These are phyloP conservation scores for Cynopterus brachyotis DNA, from an alignment of 2,113 vertebrate genomes.

Conservation along the genomic window DNA sequence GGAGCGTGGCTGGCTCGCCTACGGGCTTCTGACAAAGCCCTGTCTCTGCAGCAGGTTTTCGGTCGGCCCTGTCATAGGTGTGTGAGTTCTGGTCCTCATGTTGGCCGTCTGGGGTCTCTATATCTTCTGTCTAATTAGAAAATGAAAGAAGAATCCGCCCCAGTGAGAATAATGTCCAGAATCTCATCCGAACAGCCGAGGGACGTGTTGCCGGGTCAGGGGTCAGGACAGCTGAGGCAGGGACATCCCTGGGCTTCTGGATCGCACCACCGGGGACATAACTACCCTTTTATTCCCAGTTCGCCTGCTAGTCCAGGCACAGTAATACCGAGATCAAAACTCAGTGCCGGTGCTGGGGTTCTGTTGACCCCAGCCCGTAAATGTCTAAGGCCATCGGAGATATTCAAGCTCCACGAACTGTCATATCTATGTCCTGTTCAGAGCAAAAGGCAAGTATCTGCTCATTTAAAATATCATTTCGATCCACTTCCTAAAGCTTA, in stretches of 20 bases:
- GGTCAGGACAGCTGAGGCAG: neutral
- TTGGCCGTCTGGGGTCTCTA: neutral
- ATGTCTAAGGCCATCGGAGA: neutral
- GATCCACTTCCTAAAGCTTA: neutral
- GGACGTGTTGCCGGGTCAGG: too few species aligned
- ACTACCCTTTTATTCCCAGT: neutral
- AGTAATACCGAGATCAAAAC: neutral
- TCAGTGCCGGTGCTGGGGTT: too few species aligned
- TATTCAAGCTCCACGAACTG: neutral
- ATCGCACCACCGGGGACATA: neutral
- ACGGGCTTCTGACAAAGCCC: neutral
- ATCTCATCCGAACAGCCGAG: neutral
- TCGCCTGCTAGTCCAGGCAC: neutral
- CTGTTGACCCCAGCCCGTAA: neutral
- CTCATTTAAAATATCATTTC: neutral
- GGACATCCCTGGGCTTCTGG: neutral
- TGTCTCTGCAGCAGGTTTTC: neutral
- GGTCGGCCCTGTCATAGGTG: rapidly evolving
- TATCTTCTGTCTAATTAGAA: neutral
- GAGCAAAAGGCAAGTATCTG: neutral
- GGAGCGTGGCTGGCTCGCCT: neutral
- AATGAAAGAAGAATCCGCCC: neutral
- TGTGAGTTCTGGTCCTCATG: neutral
- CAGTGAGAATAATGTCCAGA: neutral
- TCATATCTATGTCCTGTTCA: neutral